phyloP scores from a whole-genome alignment of 2,113 vertebrate genomes.

The Callopanchax toddi region DNA sequence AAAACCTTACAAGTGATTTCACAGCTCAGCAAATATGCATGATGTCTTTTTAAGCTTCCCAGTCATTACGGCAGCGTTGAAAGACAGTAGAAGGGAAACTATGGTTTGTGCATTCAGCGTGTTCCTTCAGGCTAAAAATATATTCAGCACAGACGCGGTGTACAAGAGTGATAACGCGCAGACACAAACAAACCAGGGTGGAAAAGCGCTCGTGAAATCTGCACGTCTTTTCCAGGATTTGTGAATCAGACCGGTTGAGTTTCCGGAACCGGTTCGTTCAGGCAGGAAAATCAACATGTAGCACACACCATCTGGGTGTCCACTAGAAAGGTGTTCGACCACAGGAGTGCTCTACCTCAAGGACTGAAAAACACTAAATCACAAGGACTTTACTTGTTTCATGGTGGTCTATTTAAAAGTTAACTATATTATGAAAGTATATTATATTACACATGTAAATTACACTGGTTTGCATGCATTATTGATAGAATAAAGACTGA shows the following conservation, averaged over 20 bases:
- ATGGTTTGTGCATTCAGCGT: constrained; percentile 46
- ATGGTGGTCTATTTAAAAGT: no score
- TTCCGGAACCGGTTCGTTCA: constrained; percentile 7
- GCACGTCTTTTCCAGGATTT: constrained; percentile 23
- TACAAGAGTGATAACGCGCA: constrained; percentile 44
- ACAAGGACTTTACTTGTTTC: constrained; percentile 4
- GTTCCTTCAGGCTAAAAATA: constrained; percentile 53
- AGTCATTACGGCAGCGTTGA: constrained; percentile 59
- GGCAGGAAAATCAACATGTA: constrained; percentile 24
- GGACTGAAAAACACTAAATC: background rate
- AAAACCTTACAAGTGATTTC: constrained; percentile 49
- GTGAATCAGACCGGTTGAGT: constrained; percentile 10
- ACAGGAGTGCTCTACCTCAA: background rate
- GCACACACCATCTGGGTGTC: constrained; percentile 2
- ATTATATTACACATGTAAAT: no score
- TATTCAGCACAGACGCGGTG: constrained; percentile 36
- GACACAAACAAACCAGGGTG: constrained; percentile 37
- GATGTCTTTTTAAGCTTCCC: constrained; percentile 41
- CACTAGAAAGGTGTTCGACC: background rate
- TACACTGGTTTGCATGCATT: no score
- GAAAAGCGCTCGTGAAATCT: constrained; percentile 28
- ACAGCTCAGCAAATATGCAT: constrained; percentile 59
- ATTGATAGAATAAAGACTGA: no score
- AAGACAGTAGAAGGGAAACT: constrained; percentile 52
- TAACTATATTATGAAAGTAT: no score